These are phyloP conservation scores for Augiades crinisus DNA, from an alignment of 2,888 invertebrate genomes.

Conservation along the genomic window DNA sequence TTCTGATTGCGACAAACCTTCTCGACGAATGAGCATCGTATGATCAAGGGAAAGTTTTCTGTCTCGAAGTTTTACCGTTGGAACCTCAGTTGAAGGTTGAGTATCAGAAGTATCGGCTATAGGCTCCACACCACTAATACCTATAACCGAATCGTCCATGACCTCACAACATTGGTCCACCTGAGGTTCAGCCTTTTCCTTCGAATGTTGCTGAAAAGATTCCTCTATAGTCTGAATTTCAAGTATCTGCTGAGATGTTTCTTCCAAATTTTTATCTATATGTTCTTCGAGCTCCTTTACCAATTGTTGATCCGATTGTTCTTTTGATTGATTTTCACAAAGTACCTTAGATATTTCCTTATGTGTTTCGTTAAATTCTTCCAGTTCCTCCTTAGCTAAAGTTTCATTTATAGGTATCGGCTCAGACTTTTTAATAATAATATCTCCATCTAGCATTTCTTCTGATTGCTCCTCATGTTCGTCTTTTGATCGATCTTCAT, in stretches of 20 bases:
- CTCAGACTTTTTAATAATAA: too few relatives aligned
- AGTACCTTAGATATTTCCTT: neutral
- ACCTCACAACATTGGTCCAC: too few relatives aligned
- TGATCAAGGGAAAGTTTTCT: conserved; percentile 69
- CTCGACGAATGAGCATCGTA: conserved; percentile 54
- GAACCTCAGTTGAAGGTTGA: conserved; percentile 11
- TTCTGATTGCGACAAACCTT: conserved; percentile 67
- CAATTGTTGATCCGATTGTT: neutral
- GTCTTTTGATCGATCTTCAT: too few relatives aligned
- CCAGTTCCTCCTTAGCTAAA: neutral
- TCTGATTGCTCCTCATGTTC: neutral
- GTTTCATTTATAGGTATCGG: too few relatives aligned
- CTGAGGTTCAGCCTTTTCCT: too few relatives aligned
- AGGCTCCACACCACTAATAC: neutral
- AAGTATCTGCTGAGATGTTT: neutral
- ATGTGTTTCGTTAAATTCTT: neutral
- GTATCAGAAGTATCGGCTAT: neutral
- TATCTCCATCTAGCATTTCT: neutral
- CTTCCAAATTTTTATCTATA: neutral
- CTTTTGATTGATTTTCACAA: neutral
- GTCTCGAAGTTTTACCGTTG: conserved; percentile 36
- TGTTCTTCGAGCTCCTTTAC: too few relatives aligned
- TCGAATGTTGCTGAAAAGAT: too few relatives aligned
- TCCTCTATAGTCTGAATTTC: too few relatives aligned
- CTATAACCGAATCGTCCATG: neutral